These are phyloP conservation scores for Myotis brandtii DNA, from an alignment of 2,113 vertebrate species.

Conservation along the genomic window DNA sequence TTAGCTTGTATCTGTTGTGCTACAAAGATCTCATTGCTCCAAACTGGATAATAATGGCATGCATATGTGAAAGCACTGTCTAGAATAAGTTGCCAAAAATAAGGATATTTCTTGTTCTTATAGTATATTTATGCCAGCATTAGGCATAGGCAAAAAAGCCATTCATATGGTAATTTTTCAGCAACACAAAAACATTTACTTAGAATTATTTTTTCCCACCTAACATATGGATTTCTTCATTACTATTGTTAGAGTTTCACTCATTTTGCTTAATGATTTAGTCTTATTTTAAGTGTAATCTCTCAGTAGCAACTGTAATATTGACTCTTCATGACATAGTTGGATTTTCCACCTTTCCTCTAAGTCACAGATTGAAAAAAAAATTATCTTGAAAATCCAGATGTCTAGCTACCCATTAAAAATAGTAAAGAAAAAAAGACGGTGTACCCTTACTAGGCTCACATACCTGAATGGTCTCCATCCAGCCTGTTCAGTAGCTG, in stretches of 20 bases:
- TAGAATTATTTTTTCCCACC: neutral
- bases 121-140: neutral
- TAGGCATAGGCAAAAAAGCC: neutral
- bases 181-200: neutral
- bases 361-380: neutral
- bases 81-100: neutral
- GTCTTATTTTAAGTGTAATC: neutral
- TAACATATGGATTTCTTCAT: neutral
- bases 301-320: neutral
- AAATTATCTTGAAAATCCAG: neutral
- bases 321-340: neutral
- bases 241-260: neutral
- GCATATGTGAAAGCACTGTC: neutral
- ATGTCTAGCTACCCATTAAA: neutral
- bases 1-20: neutral
- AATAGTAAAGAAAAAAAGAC: neutral
- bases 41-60: neutral
- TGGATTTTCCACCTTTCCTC: neutral
- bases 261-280: neutral
- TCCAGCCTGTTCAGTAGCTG: neutral
- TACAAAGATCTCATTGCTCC: neutral
- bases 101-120: neutral
- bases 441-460: accelerated
- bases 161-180: neutral
- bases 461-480: neutral